A percentile compares a stretch with the other conserved stretches of the same genome.
Conservation (phyloP, 2,113 vertebrate genomes). For the Sorex araneus region DNA sequence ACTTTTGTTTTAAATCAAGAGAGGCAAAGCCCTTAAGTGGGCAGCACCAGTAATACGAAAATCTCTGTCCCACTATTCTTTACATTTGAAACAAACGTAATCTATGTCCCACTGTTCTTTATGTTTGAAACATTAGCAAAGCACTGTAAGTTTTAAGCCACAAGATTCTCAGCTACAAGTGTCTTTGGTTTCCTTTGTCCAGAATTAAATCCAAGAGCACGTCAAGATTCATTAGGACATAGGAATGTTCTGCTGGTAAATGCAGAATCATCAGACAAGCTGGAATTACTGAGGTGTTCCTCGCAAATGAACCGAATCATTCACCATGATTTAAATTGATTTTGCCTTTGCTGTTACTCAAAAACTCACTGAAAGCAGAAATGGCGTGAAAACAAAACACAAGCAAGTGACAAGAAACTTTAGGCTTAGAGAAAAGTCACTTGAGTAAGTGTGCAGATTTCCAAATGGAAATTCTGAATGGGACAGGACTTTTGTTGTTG, state of each 20-base stretch:
- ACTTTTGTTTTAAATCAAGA: background rate
- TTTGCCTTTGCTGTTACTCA: conserved; percentile 11
- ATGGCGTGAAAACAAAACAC: background rate
- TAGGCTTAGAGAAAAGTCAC: conserved; percentile 11
- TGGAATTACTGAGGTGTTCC: background rate
- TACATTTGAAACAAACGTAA: background rate
- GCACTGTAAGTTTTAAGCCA: conserved; percentile 31
- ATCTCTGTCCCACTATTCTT: background rate
- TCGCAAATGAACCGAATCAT: background rate
- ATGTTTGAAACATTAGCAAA: background rate
- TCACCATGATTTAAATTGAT: background rate
- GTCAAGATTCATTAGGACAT: background rate
- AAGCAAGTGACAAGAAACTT: background rate
- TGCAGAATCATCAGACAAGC: too few relatives aligned
- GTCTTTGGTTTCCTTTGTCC: background rate
- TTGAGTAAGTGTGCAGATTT: background rate
- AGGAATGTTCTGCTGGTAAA: background rate
- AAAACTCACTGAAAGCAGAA: conserved; percentile 28
- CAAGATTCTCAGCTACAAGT: background rate
- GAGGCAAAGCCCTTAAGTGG: background rate
- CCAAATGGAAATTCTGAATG: conserved; percentile 63
- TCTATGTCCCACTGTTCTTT: background rate
- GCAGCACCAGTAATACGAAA: background rate
- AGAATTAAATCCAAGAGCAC: background rate
- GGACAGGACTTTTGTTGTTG: background rate